phyloP scores from a whole-genome alignment of 2,797 vertebrate species.

The Chelidonichthys spinosus region DNA sequence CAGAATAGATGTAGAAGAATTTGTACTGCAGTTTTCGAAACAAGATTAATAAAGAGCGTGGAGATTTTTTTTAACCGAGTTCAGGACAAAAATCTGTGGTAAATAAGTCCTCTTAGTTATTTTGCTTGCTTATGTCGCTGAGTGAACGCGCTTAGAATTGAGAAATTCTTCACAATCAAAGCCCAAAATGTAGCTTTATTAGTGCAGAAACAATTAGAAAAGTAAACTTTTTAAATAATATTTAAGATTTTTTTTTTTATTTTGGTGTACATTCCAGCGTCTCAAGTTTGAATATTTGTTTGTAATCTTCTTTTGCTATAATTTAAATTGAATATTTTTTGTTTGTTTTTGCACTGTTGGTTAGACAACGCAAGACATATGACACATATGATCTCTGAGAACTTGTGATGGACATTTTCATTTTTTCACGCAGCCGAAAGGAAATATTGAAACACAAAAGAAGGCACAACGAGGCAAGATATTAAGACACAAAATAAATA shows the following conservation, averaged over 20 bases:
- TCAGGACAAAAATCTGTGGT: neutral
- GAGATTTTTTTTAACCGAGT: neutral
- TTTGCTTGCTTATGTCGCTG: neutral
- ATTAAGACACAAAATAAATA: neutral
- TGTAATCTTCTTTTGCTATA: neutral
- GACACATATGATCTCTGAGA: neutral
- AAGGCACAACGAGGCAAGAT: conserved; percentile 1
- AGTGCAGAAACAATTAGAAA: neutral
- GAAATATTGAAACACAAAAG: neutral
- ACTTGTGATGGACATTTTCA: neutral
- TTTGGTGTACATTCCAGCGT: no score
- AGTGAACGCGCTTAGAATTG: neutral
- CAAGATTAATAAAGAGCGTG: neutral
- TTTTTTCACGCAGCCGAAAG: neutral
- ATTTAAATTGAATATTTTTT: neutral
- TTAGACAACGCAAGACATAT: neutral
- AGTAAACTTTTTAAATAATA: neutral
- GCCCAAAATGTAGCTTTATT: neutral
- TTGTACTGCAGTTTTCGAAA: neutral
- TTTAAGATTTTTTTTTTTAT: neutral
- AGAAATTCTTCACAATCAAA: neutral
- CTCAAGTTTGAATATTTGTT: neutral
- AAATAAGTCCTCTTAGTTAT: neutral
- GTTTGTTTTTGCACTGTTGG: no score
- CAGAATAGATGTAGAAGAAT: neutral